Conservation (phyloP, 2,113 vertebrate genomes). For the Gracilinanus agilis region DNA sequence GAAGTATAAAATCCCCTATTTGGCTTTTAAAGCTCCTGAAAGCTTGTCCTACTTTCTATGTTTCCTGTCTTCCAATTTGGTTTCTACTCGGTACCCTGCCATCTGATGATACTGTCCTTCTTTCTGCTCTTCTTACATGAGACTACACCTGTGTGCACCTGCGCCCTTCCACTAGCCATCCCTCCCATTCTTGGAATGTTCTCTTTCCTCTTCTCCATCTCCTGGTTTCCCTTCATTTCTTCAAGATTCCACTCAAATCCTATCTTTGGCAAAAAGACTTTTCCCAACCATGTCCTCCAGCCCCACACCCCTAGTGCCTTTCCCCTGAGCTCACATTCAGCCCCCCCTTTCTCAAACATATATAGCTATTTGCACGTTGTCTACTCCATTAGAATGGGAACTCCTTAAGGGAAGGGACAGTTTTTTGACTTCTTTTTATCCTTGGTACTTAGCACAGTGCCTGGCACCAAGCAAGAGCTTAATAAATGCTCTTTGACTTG, state of each 20-base stretch:
- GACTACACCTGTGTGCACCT: neutral
- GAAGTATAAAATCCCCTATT: neutral
- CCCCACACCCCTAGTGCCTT: neutral
- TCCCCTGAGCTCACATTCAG: neutral
- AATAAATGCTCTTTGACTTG: conserved; percentile 1
- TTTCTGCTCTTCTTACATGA: neutral
- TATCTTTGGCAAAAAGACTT: neutral
- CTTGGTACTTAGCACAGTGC: neutral
- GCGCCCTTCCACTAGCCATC: neutral
- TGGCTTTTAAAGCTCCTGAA: neutral
- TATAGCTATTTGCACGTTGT: no score
- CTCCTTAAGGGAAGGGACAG: neutral
- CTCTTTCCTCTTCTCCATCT: neutral
- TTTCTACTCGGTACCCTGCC: neutral
- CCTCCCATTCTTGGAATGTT: neutral
- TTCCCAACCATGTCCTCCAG: neutral
- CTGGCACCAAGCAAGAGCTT: neutral
- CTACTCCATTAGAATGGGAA: no score
- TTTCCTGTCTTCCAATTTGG: neutral
- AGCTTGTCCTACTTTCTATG: neutral
- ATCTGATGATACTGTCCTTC: neutral
- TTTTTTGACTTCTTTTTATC: neutral
- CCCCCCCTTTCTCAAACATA: no score
- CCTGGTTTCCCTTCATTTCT: neutral
- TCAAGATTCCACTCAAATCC: neutral